Evolutionary conservation across 2,888 invertebrate genomes (phyloP), one percentile per base, ranked within the genome.

Genomic region (Drosophila melanosoma): DNA sequence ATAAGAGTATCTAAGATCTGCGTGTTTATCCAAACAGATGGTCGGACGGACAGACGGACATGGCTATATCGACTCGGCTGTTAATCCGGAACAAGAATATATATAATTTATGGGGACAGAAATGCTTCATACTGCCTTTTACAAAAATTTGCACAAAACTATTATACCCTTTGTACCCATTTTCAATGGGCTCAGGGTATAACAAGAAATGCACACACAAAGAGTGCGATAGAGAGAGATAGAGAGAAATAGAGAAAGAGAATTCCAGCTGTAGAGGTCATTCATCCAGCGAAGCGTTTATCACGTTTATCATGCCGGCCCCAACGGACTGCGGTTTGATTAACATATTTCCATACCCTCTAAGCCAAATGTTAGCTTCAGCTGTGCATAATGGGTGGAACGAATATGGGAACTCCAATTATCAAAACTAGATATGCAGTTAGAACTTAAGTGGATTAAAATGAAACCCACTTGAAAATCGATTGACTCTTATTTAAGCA

Each of bases 211-310:
- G 20, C 7, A 20, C 20, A 45, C 20, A 45, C 8, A 23, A 3
- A 45, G 5, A 56, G 12, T n/a, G 57, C n/a, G 20, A 40, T 10
- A 15, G 12, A 5, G 11, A 23, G 62, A 48, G 15, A 48, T 49
- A 42, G n/a, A 17, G 26, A n/a, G 17, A 42, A 54, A 20, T 20
- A 7, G 32, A 29, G 36, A 10, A 48, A 20, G 38, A 6, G 45
- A 29, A 29, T 29, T 5, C 38, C 36, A 76, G 52, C 35, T 54
- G 73, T 20, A 51, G 72, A 81, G 86, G 87, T 87, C 89, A 87
- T 89, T 87, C 90, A 83, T 81, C 89, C 84, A 73, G 65, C 74
- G 69, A 72, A 76, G 60, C 87, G 84, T 90, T 90, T 90, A 90
- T 86, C 89, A 84, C 79, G 80, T 80, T 88, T 81, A 77, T 77